Percentiles rank a stretch among this genome's conserved stretches.
phyloP scores from a whole-genome alignment of 2,888 invertebrate species.

The Tetragnatha montana region DNA sequence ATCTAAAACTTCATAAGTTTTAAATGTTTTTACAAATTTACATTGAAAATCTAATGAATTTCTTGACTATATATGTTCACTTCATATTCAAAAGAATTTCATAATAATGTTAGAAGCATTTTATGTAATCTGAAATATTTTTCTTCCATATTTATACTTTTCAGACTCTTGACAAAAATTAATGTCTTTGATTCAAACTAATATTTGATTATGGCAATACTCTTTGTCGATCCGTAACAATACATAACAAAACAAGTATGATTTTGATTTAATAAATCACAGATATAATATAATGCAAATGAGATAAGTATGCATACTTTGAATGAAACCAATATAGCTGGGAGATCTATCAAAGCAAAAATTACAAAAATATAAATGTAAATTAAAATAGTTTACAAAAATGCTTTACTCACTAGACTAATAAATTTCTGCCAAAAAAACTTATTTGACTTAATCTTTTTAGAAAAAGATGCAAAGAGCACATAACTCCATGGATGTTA shows the following conservation, averaged over 20 bases:
- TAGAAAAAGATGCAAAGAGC: no score
- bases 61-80: constrained; percentile 8
- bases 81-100: neutral
- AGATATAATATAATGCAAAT: neutral
- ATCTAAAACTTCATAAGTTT: constrained; percentile 8
- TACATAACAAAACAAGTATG: neutral
- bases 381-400: neutral
- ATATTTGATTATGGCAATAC: no score
- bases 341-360: neutral
- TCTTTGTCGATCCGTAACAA: neutral
- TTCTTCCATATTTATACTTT: no score
- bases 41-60: constrained; percentile 41
- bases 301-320: neutral
- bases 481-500: no score
- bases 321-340: neutral
- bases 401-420: neutral
- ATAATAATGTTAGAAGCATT: neutral
- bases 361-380: neutral
- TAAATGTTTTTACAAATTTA: constrained; percentile 24
- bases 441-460: no score
- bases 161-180: no score
- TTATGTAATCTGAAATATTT: neutral
- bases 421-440: neutral
- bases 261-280: constrained; percentile 1
- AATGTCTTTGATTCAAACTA: no score